Evolutionary conservation across 2,888 invertebrate genomes (phyloP).

Genomic region (Caradrina kadenii): DNA sequence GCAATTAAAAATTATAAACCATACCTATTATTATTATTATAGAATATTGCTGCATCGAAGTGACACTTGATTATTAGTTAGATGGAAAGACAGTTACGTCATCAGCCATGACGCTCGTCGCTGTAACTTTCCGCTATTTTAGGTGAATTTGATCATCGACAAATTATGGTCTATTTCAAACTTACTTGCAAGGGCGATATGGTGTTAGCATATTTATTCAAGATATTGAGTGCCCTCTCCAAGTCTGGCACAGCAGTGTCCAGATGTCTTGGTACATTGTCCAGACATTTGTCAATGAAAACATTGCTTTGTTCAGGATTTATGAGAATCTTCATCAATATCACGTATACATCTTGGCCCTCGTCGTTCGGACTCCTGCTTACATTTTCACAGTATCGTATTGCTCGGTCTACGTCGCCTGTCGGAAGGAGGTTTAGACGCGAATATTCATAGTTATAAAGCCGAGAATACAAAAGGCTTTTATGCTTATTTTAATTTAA

Average conservation of each 20-base stretch:
- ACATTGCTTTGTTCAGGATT: slow-evolving; percentile 76
- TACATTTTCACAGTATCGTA: slow-evolving; percentile 95
- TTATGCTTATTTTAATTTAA: background rate
- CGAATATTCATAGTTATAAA: background rate
- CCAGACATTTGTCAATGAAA: slow-evolving; percentile 81
- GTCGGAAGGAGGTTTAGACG: background rate
- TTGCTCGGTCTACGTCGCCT: slow-evolving; percentile 95
- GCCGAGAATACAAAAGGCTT: background rate
- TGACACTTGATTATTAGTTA: background rate
- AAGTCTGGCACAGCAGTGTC: slow-evolving; percentile 93
- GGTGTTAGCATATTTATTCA: slow-evolving; percentile 95
- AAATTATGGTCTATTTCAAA: slow-evolving; percentile 4
- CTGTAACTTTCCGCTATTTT: background rate
- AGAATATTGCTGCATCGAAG: background rate
- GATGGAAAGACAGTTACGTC: background rate
- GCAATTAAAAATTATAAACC: background rate
- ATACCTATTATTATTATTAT: too few species aligned
- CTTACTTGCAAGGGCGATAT: slow-evolving; percentile 95
- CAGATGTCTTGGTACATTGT: slow-evolving; percentile 87
- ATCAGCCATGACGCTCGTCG: background rate
- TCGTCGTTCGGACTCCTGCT: slow-evolving; percentile 84
- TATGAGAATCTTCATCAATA: slow-evolving; percentile 89
- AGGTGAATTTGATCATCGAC: background rate
- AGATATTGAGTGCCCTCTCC: slow-evolving; percentile 94
- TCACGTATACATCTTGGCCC: slow-evolving; percentile 91